Evolutionary conservation across 2,797 vertebrate species (phyloP).

Genomic region (Danio choprae): DNA sequence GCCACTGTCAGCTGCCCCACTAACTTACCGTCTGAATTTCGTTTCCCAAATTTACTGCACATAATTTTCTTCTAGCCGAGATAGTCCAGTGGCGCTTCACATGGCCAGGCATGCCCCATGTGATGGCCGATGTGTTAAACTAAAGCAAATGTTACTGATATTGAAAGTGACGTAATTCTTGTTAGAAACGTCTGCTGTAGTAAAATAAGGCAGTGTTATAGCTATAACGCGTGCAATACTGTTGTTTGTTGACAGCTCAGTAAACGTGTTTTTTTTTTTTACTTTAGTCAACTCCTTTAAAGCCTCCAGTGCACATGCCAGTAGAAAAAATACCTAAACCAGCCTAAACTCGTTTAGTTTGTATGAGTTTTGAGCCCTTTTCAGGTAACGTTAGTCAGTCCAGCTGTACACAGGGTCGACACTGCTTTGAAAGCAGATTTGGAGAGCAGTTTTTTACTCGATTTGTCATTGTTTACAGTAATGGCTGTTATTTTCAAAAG

Average conservation of each 20-base stretch:
- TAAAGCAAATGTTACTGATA: not conserved
- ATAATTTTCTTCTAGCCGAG: constrained; percentile 54
- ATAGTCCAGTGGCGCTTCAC: constrained; percentile 44
- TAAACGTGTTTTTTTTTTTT: not conserved
- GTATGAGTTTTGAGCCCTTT: not conserved
- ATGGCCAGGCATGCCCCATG: constrained; percentile 29
- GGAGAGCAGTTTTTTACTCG: no score
- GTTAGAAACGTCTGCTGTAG: not conserved
- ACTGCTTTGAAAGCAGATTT: not conserved
- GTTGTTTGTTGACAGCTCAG: not conserved
- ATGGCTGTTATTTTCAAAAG: not conserved
- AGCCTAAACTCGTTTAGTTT: not conserved
- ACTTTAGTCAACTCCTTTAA: not conserved
- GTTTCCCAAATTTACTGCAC: not conserved
- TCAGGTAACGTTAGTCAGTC: not conserved
- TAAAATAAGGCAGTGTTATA: not conserved
- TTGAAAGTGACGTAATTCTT: not conserved
- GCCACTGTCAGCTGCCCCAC: not conserved
- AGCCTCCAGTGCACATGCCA: not conserved
- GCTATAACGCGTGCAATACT: no score
- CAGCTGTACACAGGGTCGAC: not conserved
- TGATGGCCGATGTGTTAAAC: not conserved
- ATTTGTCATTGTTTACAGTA: not conserved
- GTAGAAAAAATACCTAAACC: not conserved
- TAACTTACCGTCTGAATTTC: not conserved